Evolutionary conservation across 1,140 invertebrate genomes (phyloP).

Genomic region (Metopolophium dirhodum): DNA sequence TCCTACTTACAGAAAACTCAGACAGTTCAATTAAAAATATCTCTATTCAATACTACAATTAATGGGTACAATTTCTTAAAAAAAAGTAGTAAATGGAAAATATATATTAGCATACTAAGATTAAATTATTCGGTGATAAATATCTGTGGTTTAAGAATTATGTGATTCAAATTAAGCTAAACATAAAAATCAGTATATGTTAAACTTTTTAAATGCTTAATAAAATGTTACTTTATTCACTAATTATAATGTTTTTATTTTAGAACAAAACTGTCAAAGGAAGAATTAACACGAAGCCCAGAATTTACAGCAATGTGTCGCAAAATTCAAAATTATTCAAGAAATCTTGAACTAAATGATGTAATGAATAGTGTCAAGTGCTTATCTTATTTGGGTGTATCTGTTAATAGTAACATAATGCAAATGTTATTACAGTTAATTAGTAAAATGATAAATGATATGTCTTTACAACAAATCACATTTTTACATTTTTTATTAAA

Average conservation of each 20-base stretch:
- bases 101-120: background rate
- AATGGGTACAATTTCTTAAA: too few relatives aligned
- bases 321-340: constrained; percentile 66
- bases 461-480: constrained; percentile 69
- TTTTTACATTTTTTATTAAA: constrained; percentile 69
- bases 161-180: background rate
- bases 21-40: background rate
- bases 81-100: background rate
- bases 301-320: constrained; percentile 66
- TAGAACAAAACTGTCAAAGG: constrained; percentile 59
- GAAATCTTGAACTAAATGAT: constrained; percentile 66
- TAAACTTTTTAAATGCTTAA: background rate
- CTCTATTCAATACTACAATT: background rate
- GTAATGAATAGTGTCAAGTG: constrained; percentile 68
- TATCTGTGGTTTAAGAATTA: background rate
- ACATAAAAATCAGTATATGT: background rate
- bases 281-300: constrained; percentile 60
- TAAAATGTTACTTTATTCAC: background rate
- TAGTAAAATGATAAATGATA: constrained; percentile 67
- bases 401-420: constrained; percentile 66
- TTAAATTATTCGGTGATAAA: too few relatives aligned
- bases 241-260: constrained; percentile 54
- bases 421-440: constrained; percentile 71
- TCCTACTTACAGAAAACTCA: background rate
- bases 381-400: constrained; percentile 67